phyloP scores from a whole-genome alignment of 2,113 vertebrate genomes.

The Atlantisia rogersi region DNA sequence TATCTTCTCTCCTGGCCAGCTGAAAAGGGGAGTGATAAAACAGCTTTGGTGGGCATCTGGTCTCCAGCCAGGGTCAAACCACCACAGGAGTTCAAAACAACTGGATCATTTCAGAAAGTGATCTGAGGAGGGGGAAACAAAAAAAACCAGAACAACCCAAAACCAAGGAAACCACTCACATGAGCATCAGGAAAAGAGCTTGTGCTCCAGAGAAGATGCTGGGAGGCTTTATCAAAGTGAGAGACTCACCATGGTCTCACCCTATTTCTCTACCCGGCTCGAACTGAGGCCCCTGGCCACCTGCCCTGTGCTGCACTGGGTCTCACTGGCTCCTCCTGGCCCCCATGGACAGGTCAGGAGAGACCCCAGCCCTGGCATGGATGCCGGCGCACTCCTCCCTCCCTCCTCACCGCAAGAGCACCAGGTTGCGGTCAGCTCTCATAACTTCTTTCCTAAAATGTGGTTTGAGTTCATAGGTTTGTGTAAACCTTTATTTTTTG shows the following conservation, averaged over 20 bases:
- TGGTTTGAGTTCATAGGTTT: not conserved
- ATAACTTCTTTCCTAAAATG: not conserved
- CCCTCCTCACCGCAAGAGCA: not conserved
- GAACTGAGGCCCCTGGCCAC: fast-evolving
- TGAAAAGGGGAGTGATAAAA: too few species aligned
- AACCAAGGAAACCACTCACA: not conserved
- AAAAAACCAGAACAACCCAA: not conserved
- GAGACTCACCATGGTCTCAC: not conserved
- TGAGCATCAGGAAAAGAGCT: not conserved
- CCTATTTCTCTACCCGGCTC: fast-evolving
- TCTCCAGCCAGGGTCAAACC: too few species aligned
- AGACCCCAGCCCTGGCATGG: fast-evolving
- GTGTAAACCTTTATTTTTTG: not conserved
- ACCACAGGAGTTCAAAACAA: too few species aligned
- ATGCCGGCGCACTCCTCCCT: too few species aligned
- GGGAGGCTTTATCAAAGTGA: not conserved
- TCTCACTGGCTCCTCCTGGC: fast-evolving
- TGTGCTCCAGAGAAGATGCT: not conserved
- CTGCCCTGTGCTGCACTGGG: not conserved
- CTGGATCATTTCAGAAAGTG: not conserved
- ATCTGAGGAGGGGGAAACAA: not conserved
- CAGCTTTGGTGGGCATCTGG: too few species aligned
- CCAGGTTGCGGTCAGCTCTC: not conserved
- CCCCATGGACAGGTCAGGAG: not conserved
- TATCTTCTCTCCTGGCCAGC: too few species aligned